Conservation (phyloP, 2,888 invertebrate species). For the Stratiomys singularior region DNA sequence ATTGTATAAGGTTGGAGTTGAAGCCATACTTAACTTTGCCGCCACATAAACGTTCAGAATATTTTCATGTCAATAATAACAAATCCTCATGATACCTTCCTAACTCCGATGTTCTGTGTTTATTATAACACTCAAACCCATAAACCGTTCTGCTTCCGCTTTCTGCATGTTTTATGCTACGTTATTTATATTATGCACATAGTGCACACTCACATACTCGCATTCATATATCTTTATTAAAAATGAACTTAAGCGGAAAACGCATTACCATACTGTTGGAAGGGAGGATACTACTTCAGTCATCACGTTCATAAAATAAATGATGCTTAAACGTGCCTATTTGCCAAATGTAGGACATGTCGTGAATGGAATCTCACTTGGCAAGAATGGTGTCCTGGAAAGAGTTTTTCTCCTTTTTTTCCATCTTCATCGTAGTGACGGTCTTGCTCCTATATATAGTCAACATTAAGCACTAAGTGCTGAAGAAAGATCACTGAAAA, state of each 20-base stretch:
- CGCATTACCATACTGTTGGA: conserved; percentile 29
- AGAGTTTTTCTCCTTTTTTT: not conserved
- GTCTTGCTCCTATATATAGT: not conserved
- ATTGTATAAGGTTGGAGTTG: not conserved
- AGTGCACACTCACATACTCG: not conserved
- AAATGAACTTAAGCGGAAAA: conserved; percentile 36
- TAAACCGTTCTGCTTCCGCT: no score
- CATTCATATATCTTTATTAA: conserved; percentile 34
- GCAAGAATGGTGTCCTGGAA: conserved; percentile 13
- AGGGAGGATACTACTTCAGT: conserved; percentile 8
- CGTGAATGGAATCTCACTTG: conserved; percentile 33
- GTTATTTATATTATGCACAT: conserved; percentile 11
- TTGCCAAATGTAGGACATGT: conserved; percentile 41
- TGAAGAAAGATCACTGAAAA: conserved; percentile 25
- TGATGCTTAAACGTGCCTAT: conserved; percentile 48
- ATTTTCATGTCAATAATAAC: conserved; percentile 8
- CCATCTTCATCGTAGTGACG: no score
- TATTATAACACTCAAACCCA: not conserved
- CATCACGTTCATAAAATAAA: conserved; percentile 47
- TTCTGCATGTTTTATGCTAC: no score
- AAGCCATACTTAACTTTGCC: not conserved
- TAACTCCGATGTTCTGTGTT: not conserved
- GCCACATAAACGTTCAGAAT: not conserved
- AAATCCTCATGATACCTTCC: not conserved
- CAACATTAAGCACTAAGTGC: conserved; percentile 28